Evolutionary conservation across 2,888 invertebrate genomes (phyloP), one percentile per base, ranked within the genome.

Genomic region (Yponomeuta evonymella): DNA sequence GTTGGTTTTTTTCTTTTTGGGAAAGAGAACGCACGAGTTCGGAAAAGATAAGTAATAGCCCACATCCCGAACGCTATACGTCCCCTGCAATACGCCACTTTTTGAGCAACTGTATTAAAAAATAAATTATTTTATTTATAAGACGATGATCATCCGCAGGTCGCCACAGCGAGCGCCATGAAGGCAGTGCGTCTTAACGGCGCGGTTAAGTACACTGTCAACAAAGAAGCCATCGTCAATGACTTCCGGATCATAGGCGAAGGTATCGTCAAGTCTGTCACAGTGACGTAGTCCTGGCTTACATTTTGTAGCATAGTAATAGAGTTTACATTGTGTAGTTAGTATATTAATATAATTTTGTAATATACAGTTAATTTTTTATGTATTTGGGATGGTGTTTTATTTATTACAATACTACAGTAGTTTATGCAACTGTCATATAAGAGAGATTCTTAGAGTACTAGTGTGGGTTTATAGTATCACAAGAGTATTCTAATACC

Each of bases 201-300:
- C 0, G 92, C 86, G 65, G 80, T 75, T 0, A 92, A 93, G 76
- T 89, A 95, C 74, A 83, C 85, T 72, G 91, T 95, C 65, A 95
- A 96, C 80, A 81, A 92, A 0, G 93, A 94, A n/a, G 95, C 95
- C 0, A 85, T 96, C 70, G 80, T 96, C 1, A 95, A 96, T 80
- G 96, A 96, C 82, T 96, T 96, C 85, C 91, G 93, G 78, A 83
- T 94, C 69, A 76, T 96, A 58, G 97, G 97, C 1, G 87, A 88
- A 62, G 95, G 94, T 10, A 82, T 97, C 8, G 94, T 97, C 1
- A 85, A 86, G 73, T 86, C 89, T 70, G 91, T 96, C 72, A 90
- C 79, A 72, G 80, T 83, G 71, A 64, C 64, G 64, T 64, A 33
- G 30, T 66, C 33, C 5, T 33, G 5, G 29, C 5, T 5, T 65